A percentile compares a stretch with the other conserved stretches of the same genome.
Conservation (phyloP, 2,888 invertebrate genomes). For the Osmoderma eremita region DNA sequence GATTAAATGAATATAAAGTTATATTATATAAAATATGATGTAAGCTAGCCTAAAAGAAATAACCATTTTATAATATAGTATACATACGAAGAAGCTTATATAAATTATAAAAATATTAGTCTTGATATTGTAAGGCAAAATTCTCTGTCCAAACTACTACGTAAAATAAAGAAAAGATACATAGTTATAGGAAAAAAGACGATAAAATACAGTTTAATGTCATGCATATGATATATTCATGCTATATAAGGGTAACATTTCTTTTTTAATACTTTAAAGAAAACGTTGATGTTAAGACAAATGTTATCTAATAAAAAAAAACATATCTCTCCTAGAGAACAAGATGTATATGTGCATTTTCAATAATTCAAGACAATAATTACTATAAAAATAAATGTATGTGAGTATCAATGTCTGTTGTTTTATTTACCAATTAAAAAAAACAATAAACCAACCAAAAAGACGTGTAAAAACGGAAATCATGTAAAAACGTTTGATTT, state of each 20-base stretch:
- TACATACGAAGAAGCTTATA: constrained; percentile 40
- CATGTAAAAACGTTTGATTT: too few species aligned
- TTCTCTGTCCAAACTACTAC: constrained; percentile 42
- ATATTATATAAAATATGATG: constrained; percentile 41
- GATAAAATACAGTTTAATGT: constrained; percentile 28
- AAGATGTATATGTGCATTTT: constrained; percentile 64
- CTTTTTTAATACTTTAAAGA: constrained; percentile 36
- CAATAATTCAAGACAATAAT: constrained; percentile 66
- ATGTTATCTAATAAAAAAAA: constrained; percentile 54
- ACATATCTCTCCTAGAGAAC: constrained; percentile 48
- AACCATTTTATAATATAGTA: constrained; percentile 47
- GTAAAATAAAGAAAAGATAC: constrained; percentile 16
- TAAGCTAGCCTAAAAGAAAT: constrained; percentile 42
- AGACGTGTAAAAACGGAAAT: too few species aligned
- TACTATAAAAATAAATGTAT: constrained; percentile 59
- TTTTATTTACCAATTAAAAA: constrained; percentile 22
- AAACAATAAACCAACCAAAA: too few species aligned
- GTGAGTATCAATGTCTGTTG: constrained; percentile 48
- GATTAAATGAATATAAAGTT: constrained; percentile 58
- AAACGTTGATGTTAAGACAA: constrained; percentile 45
- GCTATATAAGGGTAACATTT: constrained; percentile 29
- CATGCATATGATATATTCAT: constrained; percentile 13
- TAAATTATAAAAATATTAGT: constrained; percentile 40
- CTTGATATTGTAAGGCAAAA: constrained; percentile 39
- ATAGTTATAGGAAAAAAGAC: constrained; percentile 23